Conservation (phyloP, 2,888 invertebrate species). For the Ectropis crepuscularia region DNA sequence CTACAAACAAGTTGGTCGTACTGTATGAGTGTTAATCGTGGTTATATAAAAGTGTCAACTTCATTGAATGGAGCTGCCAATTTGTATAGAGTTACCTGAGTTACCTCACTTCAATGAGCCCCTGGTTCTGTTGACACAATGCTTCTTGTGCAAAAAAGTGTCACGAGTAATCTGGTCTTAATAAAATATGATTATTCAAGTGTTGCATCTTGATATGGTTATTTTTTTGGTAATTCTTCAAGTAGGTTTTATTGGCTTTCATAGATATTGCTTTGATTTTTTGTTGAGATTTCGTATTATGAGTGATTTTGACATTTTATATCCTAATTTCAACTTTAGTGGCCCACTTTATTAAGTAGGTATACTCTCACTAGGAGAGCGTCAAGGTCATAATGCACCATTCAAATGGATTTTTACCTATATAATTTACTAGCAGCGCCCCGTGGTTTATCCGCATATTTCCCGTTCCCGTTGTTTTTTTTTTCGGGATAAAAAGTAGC, state of each 20-base stretch:
- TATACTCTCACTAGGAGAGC: too few species aligned
- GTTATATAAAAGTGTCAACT: constrained; percentile 81
- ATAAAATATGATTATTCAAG: constrained; percentile 47
- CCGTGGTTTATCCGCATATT: too few species aligned
- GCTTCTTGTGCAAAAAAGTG: constrained; percentile 39
- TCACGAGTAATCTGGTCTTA: constrained; percentile 40
- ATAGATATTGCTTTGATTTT: background rate
- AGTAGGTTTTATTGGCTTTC: constrained; percentile 5
- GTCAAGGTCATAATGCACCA: too few species aligned
- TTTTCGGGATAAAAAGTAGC: too few species aligned
- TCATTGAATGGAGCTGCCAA: constrained; percentile 76
- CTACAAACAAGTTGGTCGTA: too few species aligned
- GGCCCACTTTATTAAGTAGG: too few species aligned
- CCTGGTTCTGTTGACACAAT: constrained; percentile 70
- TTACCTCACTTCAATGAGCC: constrained; percentile 65
- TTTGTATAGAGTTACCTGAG: constrained; percentile 76
- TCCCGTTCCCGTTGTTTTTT: too few species aligned
- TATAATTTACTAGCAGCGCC: too few species aligned
- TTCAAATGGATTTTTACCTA: too few species aligned
- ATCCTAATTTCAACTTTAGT: too few species aligned
- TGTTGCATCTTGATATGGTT: constrained; percentile 29
- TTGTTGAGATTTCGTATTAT: constrained; percentile 8
- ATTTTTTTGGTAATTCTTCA: constrained; percentile 30
- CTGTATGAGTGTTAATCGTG: constrained; percentile 73
- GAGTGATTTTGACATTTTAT: background rate